Percentiles rank a stretch among this genome's conserved stretches.
Conservation (phyloP, 2,797 vertebrate genomes). For the Tenualosa ilisha region DNA sequence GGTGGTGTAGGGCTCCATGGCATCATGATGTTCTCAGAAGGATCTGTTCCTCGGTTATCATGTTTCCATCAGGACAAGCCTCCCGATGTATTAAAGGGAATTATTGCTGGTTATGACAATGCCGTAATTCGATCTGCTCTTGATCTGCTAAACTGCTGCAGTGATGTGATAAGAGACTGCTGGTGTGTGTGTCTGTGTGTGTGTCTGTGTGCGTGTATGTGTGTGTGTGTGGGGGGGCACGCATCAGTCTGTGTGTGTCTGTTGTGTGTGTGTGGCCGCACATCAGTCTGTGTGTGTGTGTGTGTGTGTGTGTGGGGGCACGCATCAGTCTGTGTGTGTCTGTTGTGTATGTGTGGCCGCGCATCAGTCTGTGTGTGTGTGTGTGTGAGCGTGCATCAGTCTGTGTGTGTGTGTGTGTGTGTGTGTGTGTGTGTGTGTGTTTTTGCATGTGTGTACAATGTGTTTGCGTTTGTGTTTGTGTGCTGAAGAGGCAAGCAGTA, state of each 20-base stretch:
- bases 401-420: not conserved
- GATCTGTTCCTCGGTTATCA: not conserved
- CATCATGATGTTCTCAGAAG: not conserved
- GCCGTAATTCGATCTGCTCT: not conserved
- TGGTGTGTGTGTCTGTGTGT: not conserved
- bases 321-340: not conserved
- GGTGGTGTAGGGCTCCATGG: not conserved
- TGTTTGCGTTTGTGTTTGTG: not conserved
- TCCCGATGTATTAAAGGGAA: not conserved
- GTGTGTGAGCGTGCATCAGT: too few relatives aligned
- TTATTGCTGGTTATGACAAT: constrained; percentile 7
- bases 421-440: not conserved
- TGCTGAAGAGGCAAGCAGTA: not conserved
- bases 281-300: constrained; percentile 12
- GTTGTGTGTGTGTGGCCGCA: constrained; percentile 1
- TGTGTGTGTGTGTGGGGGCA: not conserved
- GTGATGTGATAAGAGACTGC: not conserved
- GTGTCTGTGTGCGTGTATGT: constrained; percentile 5
- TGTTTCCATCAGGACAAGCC: not conserved
- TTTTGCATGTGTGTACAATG: not conserved
- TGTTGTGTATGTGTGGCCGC: too few relatives aligned
- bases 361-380: not conserved
- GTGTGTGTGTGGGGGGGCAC: not conserved
- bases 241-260: not conserved
- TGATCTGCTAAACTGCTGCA: not conserved